Evolutionary conservation across 2,113 vertebrate species (phyloP).

Genomic region (Phasianus colchicus): DNA sequence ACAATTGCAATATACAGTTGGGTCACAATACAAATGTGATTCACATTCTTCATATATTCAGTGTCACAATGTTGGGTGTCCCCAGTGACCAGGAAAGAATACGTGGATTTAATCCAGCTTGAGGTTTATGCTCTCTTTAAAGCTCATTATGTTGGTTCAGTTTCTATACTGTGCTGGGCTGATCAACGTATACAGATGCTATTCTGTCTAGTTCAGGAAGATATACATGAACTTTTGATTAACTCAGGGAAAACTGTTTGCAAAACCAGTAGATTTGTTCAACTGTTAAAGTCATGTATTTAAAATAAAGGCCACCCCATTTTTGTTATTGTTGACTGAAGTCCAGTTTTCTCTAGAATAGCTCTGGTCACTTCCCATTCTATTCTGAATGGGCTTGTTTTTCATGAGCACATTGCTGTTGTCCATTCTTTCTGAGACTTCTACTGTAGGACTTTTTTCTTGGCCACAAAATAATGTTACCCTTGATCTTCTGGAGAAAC

Average conservation of each 20-base stretch:
- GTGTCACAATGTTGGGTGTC: neutral
- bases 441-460: neutral
- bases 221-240: neutral
- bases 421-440: neutral
- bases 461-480: neutral
- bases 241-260: neutral
- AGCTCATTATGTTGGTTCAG: accelerated
- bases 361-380: neutral
- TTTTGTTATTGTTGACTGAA: neutral
- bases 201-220: neutral
- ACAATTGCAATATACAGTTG: neutral
- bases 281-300: neutral
- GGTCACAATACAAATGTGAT: neutral
- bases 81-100: neutral
- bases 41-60: neutral
- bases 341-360: neutral
- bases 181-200: accelerated
- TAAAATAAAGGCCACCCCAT: neutral
- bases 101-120: neutral
- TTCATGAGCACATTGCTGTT: neutral
- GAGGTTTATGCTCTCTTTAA: neutral
- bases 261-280: neutral
- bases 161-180: neutral
- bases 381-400: neutral
- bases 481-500: neutral